Percentiles rank a stretch among this genome's conserved stretches.
These are phyloP conservation scores for Phyllotreta striolata DNA, from an alignment of 2,888 invertebrate species.

Conservation along the genomic window DNA sequence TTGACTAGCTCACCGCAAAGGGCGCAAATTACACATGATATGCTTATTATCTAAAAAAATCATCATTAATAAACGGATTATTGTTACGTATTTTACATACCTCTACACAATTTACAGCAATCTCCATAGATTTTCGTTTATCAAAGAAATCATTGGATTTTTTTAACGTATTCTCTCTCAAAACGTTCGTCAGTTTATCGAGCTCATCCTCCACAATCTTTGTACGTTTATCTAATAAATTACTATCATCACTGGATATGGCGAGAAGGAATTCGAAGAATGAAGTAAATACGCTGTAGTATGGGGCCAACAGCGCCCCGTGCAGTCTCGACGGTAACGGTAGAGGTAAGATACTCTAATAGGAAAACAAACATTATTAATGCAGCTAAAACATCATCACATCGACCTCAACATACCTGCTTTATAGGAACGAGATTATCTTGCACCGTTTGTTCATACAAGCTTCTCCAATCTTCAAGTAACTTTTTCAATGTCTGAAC, in stretches of 20 bases:
- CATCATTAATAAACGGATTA: constrained; percentile 14
- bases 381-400: background rate
- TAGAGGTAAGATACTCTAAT: constrained; percentile 51
- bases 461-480: constrained; percentile 51
- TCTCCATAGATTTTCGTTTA: constrained; percentile 64
- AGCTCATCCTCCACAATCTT: constrained; percentile 40
- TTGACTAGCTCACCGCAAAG: constrained; percentile 65
- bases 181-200: constrained; percentile 56
- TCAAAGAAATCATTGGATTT: constrained; percentile 58
- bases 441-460: constrained; percentile 40
- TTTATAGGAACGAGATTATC: constrained; percentile 40
- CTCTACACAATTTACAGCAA: constrained; percentile 69
- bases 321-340: constrained; percentile 57
- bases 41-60: constrained; percentile 66
- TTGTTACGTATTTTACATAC: constrained; percentile 57
- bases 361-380: constrained; percentile 31
- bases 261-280: constrained; percentile 51
- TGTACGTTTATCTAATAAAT: constrained; percentile 36
- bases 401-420: constrained; percentile 36
- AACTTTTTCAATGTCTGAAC: constrained; percentile 48
- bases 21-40: constrained; percentile 66
- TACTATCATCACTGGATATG: constrained; percentile 40
- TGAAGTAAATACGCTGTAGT: constrained; percentile 50
- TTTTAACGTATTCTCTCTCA: constrained; percentile 56
- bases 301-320: constrained; percentile 51